phyloP scores from a whole-genome alignment of 2,113 vertebrate species.

The Aegithalos caudatus region DNA sequence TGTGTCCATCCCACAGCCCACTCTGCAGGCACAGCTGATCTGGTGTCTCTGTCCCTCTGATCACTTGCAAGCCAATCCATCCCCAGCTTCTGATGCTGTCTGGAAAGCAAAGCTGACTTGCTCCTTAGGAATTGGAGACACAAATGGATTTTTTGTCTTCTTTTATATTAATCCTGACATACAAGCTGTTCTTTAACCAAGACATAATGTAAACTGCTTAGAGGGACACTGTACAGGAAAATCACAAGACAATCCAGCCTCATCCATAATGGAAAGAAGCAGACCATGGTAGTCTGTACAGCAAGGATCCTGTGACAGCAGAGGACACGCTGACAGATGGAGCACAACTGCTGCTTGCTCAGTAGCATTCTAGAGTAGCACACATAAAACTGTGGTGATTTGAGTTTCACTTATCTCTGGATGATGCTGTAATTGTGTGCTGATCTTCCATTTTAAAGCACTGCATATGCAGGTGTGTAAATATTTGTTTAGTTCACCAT shows the following conservation, averaged over 20 bases:
- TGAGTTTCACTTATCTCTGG: neutral
- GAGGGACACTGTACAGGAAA: neutral
- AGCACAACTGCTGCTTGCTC: neutral
- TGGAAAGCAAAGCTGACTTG: neutral
- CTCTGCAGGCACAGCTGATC: neutral
- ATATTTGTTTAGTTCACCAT: neutral
- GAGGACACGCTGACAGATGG: slow-evolving; percentile 6
- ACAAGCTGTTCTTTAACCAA: neutral
- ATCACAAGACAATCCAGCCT: neutral
- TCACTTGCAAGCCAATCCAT: neutral
- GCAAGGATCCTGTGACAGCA: slow-evolving; percentile 23
- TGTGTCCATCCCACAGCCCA: neutral
- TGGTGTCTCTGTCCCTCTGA: neutral
- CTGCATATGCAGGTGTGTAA: neutral
- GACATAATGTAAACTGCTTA: neutral
- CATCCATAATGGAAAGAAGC: neutral
- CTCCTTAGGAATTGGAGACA: neutral
- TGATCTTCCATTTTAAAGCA: neutral
- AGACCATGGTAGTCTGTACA: neutral
- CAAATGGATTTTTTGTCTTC: neutral
- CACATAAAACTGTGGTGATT: neutral
- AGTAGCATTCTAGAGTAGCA: neutral
- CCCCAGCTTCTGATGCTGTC: neutral
- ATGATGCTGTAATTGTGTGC: neutral
- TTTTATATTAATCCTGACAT: neutral